Conservation (phyloP, 2,797 vertebrate genomes). For the Paratrypauchen microcephalus region DNA sequence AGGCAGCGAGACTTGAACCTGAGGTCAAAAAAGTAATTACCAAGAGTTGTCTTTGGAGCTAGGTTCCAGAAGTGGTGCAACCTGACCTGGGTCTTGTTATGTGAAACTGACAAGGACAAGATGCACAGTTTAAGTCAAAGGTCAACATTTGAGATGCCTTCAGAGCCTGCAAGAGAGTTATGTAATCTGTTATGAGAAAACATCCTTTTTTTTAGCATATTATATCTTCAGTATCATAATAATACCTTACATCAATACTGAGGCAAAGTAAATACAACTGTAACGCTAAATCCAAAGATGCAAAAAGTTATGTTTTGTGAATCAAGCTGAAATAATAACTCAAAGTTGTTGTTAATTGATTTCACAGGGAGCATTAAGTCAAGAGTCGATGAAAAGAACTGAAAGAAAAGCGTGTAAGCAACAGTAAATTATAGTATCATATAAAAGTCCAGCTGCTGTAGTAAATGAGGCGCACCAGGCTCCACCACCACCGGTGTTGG, state of each 20-base stretch:
- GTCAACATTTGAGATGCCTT: constrained; percentile 20
- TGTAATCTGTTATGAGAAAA: not conserved
- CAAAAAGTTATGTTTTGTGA: not conserved
- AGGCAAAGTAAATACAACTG: not conserved
- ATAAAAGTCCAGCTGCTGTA: constrained; percentile 32
- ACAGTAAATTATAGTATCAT: constrained; percentile 28
- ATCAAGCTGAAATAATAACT: constrained; percentile 29
- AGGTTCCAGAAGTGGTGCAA: constrained; percentile 35
- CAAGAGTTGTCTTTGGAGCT: constrained; percentile 63
- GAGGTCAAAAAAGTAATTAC: constrained; percentile 67
- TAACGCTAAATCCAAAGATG: too few relatives aligned
- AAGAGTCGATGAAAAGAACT: constrained; percentile 26
- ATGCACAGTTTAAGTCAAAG: constrained; percentile 46
- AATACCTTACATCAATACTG: not conserved
- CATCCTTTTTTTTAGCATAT: not conserved
- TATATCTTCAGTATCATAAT: not conserved
- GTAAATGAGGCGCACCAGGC: constrained; percentile 34
- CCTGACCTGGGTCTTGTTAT: constrained; percentile 65
- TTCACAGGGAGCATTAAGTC: constrained; percentile 30
- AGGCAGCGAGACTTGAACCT: constrained; percentile 41
- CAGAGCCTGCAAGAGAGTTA: constrained; percentile 36
- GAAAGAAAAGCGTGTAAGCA: constrained; percentile 44
- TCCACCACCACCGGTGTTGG: constrained; percentile 29
- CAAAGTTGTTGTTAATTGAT: constrained; percentile 44
- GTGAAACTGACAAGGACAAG: constrained; percentile 62